Base-by-base conservation (phyloP, 2,888 invertebrate species). In the Orthosia gothica region DNA sequence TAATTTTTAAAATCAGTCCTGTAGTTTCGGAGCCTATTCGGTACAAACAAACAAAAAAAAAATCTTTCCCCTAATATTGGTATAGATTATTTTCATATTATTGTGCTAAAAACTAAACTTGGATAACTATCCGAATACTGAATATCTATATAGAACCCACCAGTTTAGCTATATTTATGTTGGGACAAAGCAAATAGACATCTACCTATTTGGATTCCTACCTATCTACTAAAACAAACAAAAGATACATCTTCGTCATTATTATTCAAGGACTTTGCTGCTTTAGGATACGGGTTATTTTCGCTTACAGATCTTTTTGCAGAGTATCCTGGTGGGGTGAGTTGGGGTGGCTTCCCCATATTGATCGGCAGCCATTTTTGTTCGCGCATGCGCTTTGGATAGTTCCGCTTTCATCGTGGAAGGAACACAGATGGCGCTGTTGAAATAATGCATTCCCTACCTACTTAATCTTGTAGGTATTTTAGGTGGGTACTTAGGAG, bases 351-450 rank as follows among this genome's bases (percentile, higher is more conserved):
- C 86, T 88, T 89, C 87, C 81, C 84, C 74, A 88, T 96, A 96
- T 96, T 94, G 96, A 96, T 96, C 91, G 93, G 90, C 94, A 88
- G 96, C 96, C 96, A 96, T 96, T 88, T 94, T 95, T 92, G 91
- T 91, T 91, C 88, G 89, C 93, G 92, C 95, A 93, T 93, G 96
- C 95, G 95, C 89, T 72, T 73, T 89, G 32, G 12, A 23, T 57
- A 11, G 16, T 68, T 82, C 71, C 59, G 63, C 61, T 86, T 89
- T 90, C 91, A 88, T 87, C 89, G 70, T n/a, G 61, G 68, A 83
- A 76, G 85, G 73, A 76, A 82, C 81, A 93, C 87, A 96, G 95
- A 95, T 95, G 95, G 95, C 95, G 95, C 80, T 94, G 91, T 82
- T 85, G 47, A 81, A 84, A 68, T 68, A 72, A 68, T 63, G 59